A percentile compares a stretch with the other conserved stretches of the same genome.
Evolutionary conservation across 2,113 vertebrate species (phyloP).

Genomic region (Danio rerio): DNA sequence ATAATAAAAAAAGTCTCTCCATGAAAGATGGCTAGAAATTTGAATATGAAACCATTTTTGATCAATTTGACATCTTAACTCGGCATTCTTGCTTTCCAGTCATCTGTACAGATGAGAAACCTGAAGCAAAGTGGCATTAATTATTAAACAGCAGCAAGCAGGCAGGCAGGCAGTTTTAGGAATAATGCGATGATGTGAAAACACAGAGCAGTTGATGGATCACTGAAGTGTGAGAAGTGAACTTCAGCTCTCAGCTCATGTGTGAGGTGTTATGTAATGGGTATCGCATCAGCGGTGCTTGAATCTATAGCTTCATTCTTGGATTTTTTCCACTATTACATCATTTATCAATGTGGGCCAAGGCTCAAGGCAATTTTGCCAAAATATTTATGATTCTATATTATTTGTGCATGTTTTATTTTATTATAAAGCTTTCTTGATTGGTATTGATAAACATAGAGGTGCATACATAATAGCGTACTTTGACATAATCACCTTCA

Average conservation of each 20-base stretch:
- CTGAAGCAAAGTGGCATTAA: not conserved
- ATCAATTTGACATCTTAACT: too few species aligned
- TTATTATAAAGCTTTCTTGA: slow-evolving; percentile 7
- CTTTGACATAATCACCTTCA: slow-evolving; percentile 40
- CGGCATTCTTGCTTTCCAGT: too few species aligned
- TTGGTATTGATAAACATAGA: not conserved
- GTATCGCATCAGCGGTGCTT: slow-evolving; percentile 14
- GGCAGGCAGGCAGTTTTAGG: not conserved
- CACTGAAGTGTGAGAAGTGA: slow-evolving; percentile 27
- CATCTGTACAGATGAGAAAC: not conserved
- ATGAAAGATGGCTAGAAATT: too few species aligned
- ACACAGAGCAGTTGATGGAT: slow-evolving; percentile 1
- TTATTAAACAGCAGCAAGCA: not conserved
- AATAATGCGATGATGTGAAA: not conserved
- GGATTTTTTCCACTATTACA: not conserved
- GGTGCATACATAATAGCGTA: not conserved
- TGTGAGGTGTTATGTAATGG: slow-evolving; percentile 17
- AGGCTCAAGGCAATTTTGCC: not conserved
- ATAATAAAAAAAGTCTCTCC: too few species aligned
- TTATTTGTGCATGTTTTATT: not conserved
- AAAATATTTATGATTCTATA: not conserved
- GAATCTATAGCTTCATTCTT: not conserved
- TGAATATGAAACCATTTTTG: too few species aligned
- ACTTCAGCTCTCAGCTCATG: slow-evolving; percentile 22
- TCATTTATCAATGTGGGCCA: slow-evolving; percentile 3